phyloP scores from a whole-genome alignment of 2,888 invertebrate genomes.

The Zele albiditarsus region DNA sequence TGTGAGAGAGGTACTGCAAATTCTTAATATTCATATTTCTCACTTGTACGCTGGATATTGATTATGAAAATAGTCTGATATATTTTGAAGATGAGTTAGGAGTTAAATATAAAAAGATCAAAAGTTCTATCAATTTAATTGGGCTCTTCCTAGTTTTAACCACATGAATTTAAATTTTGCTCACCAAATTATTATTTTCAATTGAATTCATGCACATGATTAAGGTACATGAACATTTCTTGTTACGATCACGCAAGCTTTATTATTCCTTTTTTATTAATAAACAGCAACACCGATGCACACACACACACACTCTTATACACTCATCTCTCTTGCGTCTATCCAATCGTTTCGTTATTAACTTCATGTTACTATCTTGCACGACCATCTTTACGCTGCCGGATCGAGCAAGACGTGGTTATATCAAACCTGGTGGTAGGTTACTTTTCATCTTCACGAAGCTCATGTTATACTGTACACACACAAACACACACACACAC shows the following conservation, averaged over 20 bases:
- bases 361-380: slow-evolving; percentile 65
- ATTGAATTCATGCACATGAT: slow-evolving; percentile 9
- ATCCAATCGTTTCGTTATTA: slow-evolving; percentile 67
- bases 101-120: no score
- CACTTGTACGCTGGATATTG: no score
- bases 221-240: slow-evolving; percentile 1
- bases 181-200: background rate
- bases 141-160: no score
- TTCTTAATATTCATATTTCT: no score
- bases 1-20: no score
- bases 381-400: slow-evolving; percentile 68
- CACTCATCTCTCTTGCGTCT: slow-evolving; percentile 49
- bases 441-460: background rate
- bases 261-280: slow-evolving; percentile 1
- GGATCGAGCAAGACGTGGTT: slow-evolving; percentile 63
- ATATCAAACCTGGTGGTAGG: slow-evolving; percentile 20
- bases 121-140: no score
- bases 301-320: background rate
- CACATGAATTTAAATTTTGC: no score
- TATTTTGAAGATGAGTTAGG: no score
- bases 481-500: background rate
- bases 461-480: background rate
- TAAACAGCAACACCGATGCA: slow-evolving; percentile 39
- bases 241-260: slow-evolving; percentile 11
- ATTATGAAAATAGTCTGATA: no score